Percentiles rank a stretch among this genome's conserved stretches.
Evolutionary conservation across 2,113 vertebrate genomes (phyloP).

Genomic region (Stegastes partitus): DNA sequence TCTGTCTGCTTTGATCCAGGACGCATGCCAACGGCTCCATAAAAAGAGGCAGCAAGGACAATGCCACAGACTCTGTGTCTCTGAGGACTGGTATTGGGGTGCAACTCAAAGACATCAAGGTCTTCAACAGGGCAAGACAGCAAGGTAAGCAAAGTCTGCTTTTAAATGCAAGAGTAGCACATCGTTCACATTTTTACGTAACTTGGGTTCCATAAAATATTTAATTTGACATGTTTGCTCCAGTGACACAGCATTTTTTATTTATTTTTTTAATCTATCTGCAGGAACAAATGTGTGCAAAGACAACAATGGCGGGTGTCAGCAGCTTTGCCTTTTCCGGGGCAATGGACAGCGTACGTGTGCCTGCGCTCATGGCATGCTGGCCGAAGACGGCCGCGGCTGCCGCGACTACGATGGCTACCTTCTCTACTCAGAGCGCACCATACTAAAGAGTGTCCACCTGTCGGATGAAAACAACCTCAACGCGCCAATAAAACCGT

Average conservation of each 20-base stretch:
- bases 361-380: conserved; percentile 95
- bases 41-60: conserved; percentile 96
- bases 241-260: neutral
- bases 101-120: conserved; percentile 99
- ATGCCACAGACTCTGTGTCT: conserved; percentile 93
- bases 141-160: conserved; percentile 85
- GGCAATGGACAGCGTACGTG: conserved; percentile 88
- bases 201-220: neutral
- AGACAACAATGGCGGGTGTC: conserved; percentile 91
- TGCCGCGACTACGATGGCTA: conserved; percentile 96
- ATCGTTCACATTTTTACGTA: neutral
- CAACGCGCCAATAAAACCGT: conserved; percentile 95
- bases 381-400: conserved; percentile 87
- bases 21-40: conserved; percentile 98
- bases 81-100: conserved; percentile 95
- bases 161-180: neutral
- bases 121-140: conserved; percentile 95
- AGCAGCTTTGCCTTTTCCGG: conserved; percentile 95
- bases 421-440: conserved; percentile 96
- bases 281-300: conserved; percentile 96
- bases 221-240: too few species aligned
- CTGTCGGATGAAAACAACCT: conserved; percentile 96
- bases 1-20: conserved; percentile 75
- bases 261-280: neutral
- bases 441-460: conserved; percentile 97